Evolutionary conservation across 2,888 invertebrate genomes (phyloP).

Genomic region (Rhagonycha fulva): DNA sequence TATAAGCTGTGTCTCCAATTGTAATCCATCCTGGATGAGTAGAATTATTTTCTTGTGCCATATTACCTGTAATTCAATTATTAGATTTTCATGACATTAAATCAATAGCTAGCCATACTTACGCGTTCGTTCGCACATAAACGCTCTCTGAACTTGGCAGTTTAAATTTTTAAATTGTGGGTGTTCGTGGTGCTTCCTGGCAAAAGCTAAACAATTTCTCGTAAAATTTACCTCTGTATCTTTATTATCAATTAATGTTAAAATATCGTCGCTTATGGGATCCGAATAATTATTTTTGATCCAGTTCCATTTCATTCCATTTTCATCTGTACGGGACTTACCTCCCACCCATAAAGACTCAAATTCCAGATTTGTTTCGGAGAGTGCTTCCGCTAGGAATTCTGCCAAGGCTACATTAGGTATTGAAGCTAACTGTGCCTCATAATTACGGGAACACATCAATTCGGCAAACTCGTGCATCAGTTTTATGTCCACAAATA

Average conservation of each 20-base stretch:
- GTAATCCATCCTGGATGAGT: not conserved
- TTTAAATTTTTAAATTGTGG: not conserved
- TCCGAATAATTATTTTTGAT: not conserved
- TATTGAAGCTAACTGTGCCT: slow-evolving; percentile 50
- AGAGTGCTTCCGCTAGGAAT: slow-evolving; percentile 57
- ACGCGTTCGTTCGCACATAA: not conserved
- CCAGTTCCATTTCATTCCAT: not conserved
- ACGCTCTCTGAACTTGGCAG: not conserved
- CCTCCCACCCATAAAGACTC: slow-evolving; percentile 38
- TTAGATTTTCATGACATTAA: not conserved
- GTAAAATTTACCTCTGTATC: not conserved
- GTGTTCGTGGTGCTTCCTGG: not conserved
- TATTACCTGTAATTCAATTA: not conserved
- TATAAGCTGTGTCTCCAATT: not conserved
- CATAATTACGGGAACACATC: not conserved
- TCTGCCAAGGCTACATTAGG: slow-evolving; percentile 57
- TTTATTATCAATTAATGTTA: not conserved
- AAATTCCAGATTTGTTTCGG: slow-evolving; percentile 56
- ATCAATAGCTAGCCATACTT: not conserved
- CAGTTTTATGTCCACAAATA: not conserved
- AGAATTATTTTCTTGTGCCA: not conserved
- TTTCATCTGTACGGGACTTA: not conserved
- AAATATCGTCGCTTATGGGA: not conserved
- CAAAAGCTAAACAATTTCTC: not conserved
- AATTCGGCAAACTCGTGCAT: not conserved